Percentiles rank a stretch among this genome's conserved stretches.
Evolutionary conservation across 2,888 invertebrate genomes (phyloP).

Genomic region (Neoscelio sp.): DNA sequence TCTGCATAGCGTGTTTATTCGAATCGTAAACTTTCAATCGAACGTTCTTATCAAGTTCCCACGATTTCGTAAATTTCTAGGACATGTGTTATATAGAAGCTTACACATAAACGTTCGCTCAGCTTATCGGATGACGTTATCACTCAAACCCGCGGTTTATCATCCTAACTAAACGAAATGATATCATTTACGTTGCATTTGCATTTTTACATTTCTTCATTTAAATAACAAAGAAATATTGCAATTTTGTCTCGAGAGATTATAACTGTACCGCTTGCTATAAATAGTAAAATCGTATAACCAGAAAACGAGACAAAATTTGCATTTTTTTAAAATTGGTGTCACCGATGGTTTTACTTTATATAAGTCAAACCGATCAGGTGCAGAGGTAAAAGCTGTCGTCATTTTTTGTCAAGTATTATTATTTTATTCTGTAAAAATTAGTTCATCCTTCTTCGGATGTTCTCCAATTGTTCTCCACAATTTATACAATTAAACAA

Average conservation of each 20-base stretch:
- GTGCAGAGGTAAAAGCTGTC: too few relatives aligned
- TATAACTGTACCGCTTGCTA: not conserved
- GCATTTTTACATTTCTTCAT: too few relatives aligned
- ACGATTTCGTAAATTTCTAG: constrained; percentile 55
- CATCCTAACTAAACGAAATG: constrained; percentile 41
- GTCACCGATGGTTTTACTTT: not conserved
- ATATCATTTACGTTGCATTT: not conserved
- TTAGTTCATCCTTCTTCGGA: too few relatives aligned
- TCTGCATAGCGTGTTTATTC: constrained; percentile 34
- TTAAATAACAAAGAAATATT: too few relatives aligned
- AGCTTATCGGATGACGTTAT: constrained; percentile 24
- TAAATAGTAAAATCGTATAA: not conserved
- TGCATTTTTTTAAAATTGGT: not conserved
- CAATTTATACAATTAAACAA: too few relatives aligned
- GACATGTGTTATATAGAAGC: constrained; percentile 47
- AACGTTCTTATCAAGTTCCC: constrained; percentile 41
- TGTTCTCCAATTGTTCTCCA: too few relatives aligned
- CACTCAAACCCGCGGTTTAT: too few relatives aligned
- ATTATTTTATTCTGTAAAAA: not conserved
- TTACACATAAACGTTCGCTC: constrained; percentile 32
- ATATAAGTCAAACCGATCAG: too few relatives aligned
- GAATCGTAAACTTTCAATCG: constrained; percentile 51
- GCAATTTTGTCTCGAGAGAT: too few relatives aligned
- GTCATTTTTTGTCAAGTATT: too few relatives aligned
- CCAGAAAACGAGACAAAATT: not conserved